Base-by-base conservation (phyloP, 1,140 invertebrate genomes). In the Hyphantria cunea region DNA sequence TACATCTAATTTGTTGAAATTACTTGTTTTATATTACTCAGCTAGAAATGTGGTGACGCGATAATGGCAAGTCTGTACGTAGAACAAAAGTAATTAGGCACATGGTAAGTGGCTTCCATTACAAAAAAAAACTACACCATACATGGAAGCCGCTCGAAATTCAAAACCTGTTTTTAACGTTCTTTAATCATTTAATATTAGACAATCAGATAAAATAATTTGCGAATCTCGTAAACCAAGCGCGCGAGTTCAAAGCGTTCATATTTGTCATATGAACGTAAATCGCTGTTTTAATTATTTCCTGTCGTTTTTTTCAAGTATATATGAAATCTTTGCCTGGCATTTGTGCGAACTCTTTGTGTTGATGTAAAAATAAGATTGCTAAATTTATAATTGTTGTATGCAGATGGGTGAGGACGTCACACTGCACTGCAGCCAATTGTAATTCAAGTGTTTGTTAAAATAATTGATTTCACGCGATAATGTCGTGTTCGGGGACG, bases 281-380 rank as follows among this genome's bases (percentile, higher is more conserved):
- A 51, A 60, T 50, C 13, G 56, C 42, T 37, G 37, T 51, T 60
- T 60, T 60, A 60, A 60, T 60, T 60, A 60, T 60, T 60, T 60
- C 56, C 56, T 51, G 56, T 60, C 56, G 56, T 47, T 32, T 50
- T 50, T 42, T 31, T 8, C 32, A 42, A 51, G 42, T 59, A 44
- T 60, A 60, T 13, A 42, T 37, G 37, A 58, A 39, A 32, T 37
- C 49, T 15, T 39, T n/a, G 14, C 34, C 55, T 45, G 33, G 33
- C 48, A 37, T 60, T 60, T 60, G 48, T 60, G 47, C 47, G n/a
- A 59, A 59, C 44, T 60, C 56, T 60, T 60, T 60, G 56, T 58
- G 45, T 51, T 5, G 17, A 1, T 51, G 37, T 60, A 60, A 60
- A 60, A 60, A 60, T 60, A 60, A 41, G 50, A 51, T 50, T 31